phyloP scores from a whole-genome alignment of 1,140 invertebrate genomes.

The Berghia stephanieae region DNA sequence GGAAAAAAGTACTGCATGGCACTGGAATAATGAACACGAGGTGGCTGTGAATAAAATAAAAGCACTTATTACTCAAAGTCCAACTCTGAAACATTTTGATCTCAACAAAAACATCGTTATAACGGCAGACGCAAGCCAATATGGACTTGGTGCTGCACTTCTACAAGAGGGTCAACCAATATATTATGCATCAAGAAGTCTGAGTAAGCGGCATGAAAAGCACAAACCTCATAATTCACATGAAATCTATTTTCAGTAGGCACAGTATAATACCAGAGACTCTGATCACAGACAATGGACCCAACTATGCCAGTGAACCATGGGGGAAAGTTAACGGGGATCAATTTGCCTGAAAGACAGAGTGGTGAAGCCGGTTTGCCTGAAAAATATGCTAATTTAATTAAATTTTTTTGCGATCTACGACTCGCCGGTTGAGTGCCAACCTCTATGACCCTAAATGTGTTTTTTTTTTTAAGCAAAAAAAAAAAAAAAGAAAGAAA shows the following conservation, averaged over 20 bases:
- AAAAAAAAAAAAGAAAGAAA: no score
- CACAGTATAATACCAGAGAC: background rate
- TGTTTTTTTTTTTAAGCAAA: no score
- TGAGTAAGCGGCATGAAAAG: conserved; percentile 18
- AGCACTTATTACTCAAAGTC: conserved; percentile 17
- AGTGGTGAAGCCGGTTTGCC: no score
- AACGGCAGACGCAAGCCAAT: conserved; percentile 36
- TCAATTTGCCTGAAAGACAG: no score
- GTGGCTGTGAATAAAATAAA: conserved; percentile 30
- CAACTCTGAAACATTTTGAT: conserved; percentile 38
- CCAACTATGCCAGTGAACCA: background rate
- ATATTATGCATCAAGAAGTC: conserved; percentile 40
- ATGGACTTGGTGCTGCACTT: conserved; percentile 41
- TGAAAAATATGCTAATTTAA: no score
- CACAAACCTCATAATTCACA: background rate
- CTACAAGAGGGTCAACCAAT: conserved; percentile 37
- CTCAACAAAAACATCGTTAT: conserved; percentile 31
- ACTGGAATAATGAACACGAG: conserved; percentile 29
- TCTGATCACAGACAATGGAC: background rate
- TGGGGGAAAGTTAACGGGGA: no score
- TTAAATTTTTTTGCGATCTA: no score
- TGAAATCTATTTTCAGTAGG: background rate
- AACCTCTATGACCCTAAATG: no score
- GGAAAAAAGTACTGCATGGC: conserved; percentile 29
- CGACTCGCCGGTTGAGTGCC: no score